These are phyloP conservation scores for Phataginus tricuspis DNA, from an alignment of 2,797 vertebrate species.

Conservation along the genomic window DNA sequence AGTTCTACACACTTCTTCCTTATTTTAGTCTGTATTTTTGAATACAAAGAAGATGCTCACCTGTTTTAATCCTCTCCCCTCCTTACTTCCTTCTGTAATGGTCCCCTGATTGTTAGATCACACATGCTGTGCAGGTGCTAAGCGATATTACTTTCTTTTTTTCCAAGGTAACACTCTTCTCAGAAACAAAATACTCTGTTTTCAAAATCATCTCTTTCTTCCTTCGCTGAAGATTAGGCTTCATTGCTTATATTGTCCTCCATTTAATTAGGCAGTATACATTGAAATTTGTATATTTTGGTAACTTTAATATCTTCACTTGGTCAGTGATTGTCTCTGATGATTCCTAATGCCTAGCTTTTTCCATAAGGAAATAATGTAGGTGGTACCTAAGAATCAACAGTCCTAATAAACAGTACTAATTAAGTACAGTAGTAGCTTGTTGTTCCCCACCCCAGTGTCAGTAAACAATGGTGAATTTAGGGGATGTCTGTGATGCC, in stretches of 20 bases:
- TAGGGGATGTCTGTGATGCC: background rate
- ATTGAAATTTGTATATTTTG: background rate
- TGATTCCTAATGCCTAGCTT: background rate
- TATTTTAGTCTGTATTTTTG: background rate
- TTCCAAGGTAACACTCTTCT: background rate
- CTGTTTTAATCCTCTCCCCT: background rate
- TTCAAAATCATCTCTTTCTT: background rate
- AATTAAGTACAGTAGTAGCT: background rate
- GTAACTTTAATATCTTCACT: background rate
- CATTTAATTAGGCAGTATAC: background rate
- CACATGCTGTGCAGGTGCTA: background rate
- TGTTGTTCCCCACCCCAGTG: background rate
- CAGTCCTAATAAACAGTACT: background rate
- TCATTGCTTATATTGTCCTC: background rate
- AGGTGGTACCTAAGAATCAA: background rate
- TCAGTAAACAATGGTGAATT: background rate
- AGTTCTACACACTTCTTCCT: background rate
- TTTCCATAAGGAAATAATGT: background rate
- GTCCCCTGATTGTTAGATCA: background rate
- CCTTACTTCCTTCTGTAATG: background rate
- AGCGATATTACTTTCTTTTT: background rate
- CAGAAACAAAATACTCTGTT: background rate
- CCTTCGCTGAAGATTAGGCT: background rate
- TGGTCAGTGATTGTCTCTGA: background rate
- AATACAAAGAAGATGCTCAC: background rate